A percentile compares a stretch with the other conserved stretches of the same genome.
phyloP scores from a whole-genome alignment of 2,797 vertebrate species.

The Acropternis orthonyx region DNA sequence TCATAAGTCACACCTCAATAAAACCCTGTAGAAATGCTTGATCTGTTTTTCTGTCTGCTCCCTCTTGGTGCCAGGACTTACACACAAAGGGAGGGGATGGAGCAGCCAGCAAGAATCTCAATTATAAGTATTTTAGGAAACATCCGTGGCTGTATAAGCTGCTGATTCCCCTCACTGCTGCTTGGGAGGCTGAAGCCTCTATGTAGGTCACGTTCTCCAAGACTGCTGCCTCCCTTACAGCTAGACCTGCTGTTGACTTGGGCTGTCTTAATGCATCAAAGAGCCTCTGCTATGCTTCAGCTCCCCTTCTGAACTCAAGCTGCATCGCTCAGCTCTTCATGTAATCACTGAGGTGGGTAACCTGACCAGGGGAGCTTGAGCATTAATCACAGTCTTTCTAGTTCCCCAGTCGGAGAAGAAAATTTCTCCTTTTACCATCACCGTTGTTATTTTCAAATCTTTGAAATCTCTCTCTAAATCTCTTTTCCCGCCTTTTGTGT shows the following conservation, averaged over 20 bases:
- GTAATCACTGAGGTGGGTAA: conserved; percentile 52
- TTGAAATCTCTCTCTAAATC: background rate
- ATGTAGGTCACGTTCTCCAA: conserved; percentile 65
- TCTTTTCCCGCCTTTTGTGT: background rate
- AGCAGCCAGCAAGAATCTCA: background rate
- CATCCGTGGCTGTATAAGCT: background rate
- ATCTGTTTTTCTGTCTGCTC: conserved; percentile 4
- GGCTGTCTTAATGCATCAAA: conserved; percentile 41
- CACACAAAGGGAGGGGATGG: background rate
- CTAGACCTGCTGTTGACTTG: conserved; percentile 61
- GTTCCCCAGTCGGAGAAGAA: background rate
- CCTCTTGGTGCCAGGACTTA: background rate
- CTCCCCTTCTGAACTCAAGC: conserved; percentile 51
- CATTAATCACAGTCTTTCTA: conserved; percentile 5
- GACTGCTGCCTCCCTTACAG: conserved; percentile 39
- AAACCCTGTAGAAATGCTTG: background rate
- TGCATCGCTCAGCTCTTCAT: conserved; percentile 20
- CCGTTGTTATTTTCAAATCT: background rate
- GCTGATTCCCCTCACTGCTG: conserved; percentile 29
- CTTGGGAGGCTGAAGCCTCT: conserved; percentile 40
- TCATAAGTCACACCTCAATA: conserved; percentile 16
- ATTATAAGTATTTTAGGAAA: conserved; percentile 45
- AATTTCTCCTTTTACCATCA: background rate
- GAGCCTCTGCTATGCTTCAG: conserved; percentile 39
- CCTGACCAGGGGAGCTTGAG: background rate